These are phyloP conservation scores for Melanotaenia boesemani DNA, from an alignment of 2,797 vertebrate species.

Conservation along the genomic window DNA sequence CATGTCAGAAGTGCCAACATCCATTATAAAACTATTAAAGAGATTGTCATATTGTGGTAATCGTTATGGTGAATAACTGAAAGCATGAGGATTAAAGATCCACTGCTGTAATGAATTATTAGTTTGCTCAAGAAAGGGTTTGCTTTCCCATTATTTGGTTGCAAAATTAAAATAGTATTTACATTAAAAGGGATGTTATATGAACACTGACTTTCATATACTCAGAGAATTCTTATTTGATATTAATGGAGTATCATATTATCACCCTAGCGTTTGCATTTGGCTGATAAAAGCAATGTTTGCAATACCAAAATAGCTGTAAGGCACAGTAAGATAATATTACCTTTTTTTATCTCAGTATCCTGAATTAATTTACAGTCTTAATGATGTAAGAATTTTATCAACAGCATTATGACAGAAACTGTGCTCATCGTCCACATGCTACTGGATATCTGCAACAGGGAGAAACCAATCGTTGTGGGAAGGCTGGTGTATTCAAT, in stretches of 20 bases:
- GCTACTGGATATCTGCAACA: constrained; percentile 35
- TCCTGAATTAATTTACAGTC: constrained; percentile 13
- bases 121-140: not conserved
- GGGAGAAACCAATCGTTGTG: not conserved
- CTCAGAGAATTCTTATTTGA: not conserved
- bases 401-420: constrained; percentile 1
- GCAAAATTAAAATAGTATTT: not conserved
- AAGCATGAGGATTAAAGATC: not conserved
- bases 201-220: not conserved
- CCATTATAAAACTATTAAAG: not conserved
- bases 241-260: not conserved
- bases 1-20: not conserved
- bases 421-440: constrained; percentile 4
- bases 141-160: not conserved
- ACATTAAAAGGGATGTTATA: constrained; percentile 1
- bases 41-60: not conserved
- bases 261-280: not conserved
- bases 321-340: not conserved
- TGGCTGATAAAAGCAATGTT: constrained; percentile 15
- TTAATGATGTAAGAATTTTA: constrained; percentile 5
- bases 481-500: constrained; percentile 6
- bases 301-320: not conserved
- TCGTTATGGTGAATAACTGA: not conserved
- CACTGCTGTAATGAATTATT: not conserved
- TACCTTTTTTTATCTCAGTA: not conserved